Conservation (phyloP, 2,888 invertebrate species). For the Sphecodes monilicornis region DNA sequence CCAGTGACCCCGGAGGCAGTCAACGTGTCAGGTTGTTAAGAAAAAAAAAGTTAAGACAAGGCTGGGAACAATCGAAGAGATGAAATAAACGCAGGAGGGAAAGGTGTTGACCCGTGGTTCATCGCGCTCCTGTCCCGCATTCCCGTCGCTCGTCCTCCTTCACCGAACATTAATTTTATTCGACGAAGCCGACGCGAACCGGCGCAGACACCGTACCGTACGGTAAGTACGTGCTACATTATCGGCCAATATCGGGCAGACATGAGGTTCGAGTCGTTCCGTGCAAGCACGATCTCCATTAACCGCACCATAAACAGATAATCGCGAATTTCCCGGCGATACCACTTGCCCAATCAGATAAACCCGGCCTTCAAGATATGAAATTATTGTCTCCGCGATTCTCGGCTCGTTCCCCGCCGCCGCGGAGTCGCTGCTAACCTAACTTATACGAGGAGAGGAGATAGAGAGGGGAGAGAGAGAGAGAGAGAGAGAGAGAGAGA, state of each 20-base stretch:
- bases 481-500: not conserved
- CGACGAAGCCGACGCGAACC: slow-evolving; percentile 26
- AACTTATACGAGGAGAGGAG: not conserved
- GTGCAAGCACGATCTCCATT: slow-evolving; percentile 75
- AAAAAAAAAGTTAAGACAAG: not conserved
- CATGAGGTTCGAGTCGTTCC: slow-evolving; percentile 62
- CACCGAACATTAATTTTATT: slow-evolving; percentile 63
- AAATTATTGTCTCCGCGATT: slow-evolving; percentile 77
- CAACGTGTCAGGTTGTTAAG: slow-evolving; percentile 15
- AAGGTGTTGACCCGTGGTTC: slow-evolving; percentile 50
- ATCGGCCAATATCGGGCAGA: slow-evolving; percentile 69
- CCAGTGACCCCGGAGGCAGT: slow-evolving; percentile 12
- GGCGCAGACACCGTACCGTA: slow-evolving; percentile 50
- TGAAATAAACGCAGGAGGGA: slow-evolving; percentile 58
- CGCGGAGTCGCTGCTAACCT: not conserved
- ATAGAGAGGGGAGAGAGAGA: not conserved
- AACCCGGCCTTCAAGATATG: slow-evolving; percentile 76
- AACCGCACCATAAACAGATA: slow-evolving; percentile 81
- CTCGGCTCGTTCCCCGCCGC: slow-evolving; percentile 66
- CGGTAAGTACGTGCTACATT: slow-evolving; percentile 69
- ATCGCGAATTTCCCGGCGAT: slow-evolving; percentile 77
- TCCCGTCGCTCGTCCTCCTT: slow-evolving; percentile 47
- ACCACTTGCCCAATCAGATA: slow-evolving; percentile 80
- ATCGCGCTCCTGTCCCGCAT: slow-evolving; percentile 56
- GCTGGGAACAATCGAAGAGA: slow-evolving; percentile 12